phyloP scores from a whole-genome alignment of 2,113 vertebrate species.

The Silurus asotus region DNA sequence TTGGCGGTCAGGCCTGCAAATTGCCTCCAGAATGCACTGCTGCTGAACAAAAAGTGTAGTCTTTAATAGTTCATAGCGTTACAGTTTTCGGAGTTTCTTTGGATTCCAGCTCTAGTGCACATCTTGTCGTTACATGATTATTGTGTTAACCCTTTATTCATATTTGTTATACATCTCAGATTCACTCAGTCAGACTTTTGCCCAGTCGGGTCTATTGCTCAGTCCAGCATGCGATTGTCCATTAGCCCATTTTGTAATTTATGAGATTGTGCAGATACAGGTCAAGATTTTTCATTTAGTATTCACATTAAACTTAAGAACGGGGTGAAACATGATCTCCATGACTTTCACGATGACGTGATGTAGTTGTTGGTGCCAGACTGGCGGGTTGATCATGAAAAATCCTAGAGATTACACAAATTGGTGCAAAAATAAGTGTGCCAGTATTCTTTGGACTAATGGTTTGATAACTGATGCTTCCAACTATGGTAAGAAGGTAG shows the following conservation, averaged over 20 bases:
- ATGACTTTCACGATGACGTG: background rate
- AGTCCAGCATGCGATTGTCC: background rate
- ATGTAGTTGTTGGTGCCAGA: background rate
- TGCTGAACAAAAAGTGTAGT: background rate
- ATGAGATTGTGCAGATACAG: background rate
- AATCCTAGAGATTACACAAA: background rate
- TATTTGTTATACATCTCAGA: background rate
- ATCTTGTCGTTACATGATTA: background rate
- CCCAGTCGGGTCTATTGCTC: background rate
- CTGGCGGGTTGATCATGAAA: background rate
- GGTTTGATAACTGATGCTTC: background rate
- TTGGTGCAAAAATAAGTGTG: background rate
- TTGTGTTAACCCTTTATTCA: background rate
- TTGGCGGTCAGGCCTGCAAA: background rate
- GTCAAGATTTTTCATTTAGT: background rate
- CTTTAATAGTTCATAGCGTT: background rate
- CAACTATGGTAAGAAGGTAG: background rate
- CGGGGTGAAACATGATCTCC: background rate
- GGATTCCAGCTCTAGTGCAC: background rate
- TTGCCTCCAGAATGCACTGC: background rate
- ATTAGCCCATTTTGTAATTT: background rate
- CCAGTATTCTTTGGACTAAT: background rate
- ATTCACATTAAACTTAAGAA: background rate
- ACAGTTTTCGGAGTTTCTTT: background rate
- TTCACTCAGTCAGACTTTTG: background rate